Evolutionary conservation across 2,888 invertebrate genomes (phyloP).

Genomic region (Andricus quercusramuli): DNA sequence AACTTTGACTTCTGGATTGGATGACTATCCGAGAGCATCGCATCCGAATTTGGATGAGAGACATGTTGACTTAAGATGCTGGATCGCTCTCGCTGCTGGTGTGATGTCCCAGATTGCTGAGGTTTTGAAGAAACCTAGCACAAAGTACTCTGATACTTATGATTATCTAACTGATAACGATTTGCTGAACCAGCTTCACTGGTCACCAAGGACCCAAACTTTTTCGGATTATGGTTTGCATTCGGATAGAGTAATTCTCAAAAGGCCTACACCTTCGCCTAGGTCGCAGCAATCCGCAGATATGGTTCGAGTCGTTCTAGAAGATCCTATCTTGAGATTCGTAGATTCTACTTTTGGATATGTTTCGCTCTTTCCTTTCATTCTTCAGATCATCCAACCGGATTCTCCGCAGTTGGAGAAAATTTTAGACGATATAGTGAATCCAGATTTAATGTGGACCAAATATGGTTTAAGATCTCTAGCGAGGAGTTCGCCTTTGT

Average conservation of each 20-base stretch:
- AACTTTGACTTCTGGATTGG: conserved; percentile 96
- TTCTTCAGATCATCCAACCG: conserved; percentile 90
- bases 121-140: conserved; percentile 82
- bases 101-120: conserved; percentile 87
- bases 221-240: conserved; percentile 98
- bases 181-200: conserved; percentile 90
- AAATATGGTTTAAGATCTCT: conserved; percentile 93
- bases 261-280: conserved; percentile 82
- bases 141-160: conserved; percentile 86
- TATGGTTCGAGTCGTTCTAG: conserved; percentile 85
- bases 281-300: conserved; percentile 71
- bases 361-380: conserved; percentile 95
- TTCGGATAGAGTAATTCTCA: conserved; percentile 90
- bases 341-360: conserved; percentile 95
- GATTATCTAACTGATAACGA: conserved; percentile 88
- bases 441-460: conserved; percentile 92
- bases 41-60: conserved; percentile 95
- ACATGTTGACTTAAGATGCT: conserved; percentile 97
- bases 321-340: conserved; percentile 87
- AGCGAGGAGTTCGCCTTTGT: conserved; percentile 91
- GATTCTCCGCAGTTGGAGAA: conserved; percentile 90
- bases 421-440: conserved; percentile 87
- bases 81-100: conserved; percentile 95
- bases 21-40: conserved; percentile 98
- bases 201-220: conserved; percentile 88